Conservation (phyloP, 2,888 invertebrate species). For the Metacarcinus magister region DNA sequence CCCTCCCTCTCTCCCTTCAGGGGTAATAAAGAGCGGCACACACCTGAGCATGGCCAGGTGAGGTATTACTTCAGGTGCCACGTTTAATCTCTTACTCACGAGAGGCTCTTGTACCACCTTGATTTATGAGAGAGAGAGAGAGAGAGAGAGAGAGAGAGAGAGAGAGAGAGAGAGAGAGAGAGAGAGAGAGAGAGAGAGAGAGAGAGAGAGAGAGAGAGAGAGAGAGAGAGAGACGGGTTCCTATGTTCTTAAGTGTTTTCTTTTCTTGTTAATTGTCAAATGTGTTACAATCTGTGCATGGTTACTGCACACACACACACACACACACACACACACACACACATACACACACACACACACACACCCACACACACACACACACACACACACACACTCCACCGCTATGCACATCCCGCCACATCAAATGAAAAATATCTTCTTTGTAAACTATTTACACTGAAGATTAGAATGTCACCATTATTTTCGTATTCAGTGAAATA, state of each 20-base stretch:
- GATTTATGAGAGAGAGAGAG: not conserved
- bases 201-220: not conserved
- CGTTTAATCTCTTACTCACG: not conserved
- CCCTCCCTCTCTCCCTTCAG: not conserved
- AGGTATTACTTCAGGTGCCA: not conserved
- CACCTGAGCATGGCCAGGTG: constrained; percentile 5
- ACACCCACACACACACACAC: not conserved
- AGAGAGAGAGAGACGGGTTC: not conserved
- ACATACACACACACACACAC: too few relatives aligned
- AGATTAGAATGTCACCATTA: not conserved
- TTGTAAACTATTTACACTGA: not conserved
- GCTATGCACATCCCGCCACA: not conserved
- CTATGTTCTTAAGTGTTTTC: too few relatives aligned
- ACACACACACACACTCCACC: not conserved
- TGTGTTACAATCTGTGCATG: not conserved
- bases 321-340: too few relatives aligned
- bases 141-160: not conserved
- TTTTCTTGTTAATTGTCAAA: not conserved
- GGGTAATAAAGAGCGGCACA: constrained; percentile 6
- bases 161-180: not conserved
- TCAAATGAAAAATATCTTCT: not conserved
- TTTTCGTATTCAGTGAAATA: not conserved
- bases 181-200: not conserved
- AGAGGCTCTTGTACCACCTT: not conserved
- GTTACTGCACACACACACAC: too few relatives aligned